phyloP scores from a whole-genome alignment of 2,113 vertebrate species.

The Podarcis raffonei region DNA sequence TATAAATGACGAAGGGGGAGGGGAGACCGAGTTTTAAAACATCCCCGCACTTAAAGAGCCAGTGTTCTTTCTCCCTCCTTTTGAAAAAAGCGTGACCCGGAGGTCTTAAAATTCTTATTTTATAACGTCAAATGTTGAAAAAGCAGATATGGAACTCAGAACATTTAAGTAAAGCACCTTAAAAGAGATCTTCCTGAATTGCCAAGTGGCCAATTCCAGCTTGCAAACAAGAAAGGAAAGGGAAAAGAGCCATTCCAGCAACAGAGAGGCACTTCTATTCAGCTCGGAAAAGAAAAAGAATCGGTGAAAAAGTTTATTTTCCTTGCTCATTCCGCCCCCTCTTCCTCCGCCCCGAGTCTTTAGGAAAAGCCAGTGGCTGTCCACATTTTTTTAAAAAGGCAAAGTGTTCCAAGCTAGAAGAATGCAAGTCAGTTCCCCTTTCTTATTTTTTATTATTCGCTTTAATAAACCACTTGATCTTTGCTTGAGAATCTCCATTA shows the following conservation, averaged over 20 bases:
- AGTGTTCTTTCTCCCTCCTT: too few relatives aligned
- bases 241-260: too few relatives aligned
- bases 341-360: neutral
- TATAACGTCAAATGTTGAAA: neutral
- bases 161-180: too few relatives aligned
- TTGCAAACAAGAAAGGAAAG: neutral
- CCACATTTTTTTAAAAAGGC: neutral
- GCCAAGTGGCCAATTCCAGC: neutral
- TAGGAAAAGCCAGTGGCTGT: neutral
- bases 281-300: neutral
- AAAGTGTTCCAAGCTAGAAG: neutral
- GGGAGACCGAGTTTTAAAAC: neutral
- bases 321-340: neutral
- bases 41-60: neutral
- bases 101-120: neutral
- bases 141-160: neutral
- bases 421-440: neutral
- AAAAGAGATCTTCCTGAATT: neutral
- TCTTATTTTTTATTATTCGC: slow-evolving; percentile 47
- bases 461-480: slow-evolving; percentile 78
- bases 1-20: neutral
- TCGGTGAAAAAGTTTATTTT: slow-evolving; percentile 27
- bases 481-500: slow-evolving; percentile 81
- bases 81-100: neutral
- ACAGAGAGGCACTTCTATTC: neutral